Evolutionary conservation across 2,888 invertebrate genomes (phyloP).

Genomic region (Hydraecia micacea): DNA sequence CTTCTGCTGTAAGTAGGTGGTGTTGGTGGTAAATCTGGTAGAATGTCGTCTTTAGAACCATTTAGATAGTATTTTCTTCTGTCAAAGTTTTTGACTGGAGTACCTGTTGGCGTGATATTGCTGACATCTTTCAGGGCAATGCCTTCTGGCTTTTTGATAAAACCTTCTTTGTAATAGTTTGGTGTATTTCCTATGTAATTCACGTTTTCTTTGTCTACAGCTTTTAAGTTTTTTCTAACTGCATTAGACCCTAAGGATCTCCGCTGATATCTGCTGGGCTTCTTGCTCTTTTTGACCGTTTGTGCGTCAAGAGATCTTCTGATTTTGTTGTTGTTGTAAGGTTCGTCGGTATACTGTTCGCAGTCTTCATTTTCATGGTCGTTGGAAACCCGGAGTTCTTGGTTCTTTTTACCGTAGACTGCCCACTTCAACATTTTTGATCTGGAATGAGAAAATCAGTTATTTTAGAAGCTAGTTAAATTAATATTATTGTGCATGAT

Average conservation of each 20-base stretch:
- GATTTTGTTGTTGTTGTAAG: slow-evolving; percentile 74
- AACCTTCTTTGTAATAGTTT: slow-evolving; percentile 91
- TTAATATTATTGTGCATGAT: neutral
- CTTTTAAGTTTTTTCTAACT: slow-evolving; percentile 80
- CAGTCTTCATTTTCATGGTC: slow-evolving; percentile 72
- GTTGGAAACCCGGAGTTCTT: slow-evolving; percentile 75
- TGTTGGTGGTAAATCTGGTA: slow-evolving; percentile 83
- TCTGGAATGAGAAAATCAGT: slow-evolving; percentile 76
- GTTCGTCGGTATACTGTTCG: slow-evolving; percentile 71
- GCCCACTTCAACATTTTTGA: slow-evolving; percentile 92
- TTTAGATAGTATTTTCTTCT: slow-evolving; percentile 78
- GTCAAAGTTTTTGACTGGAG: slow-evolving; percentile 81
- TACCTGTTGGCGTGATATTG: slow-evolving; percentile 90
- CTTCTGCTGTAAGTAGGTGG: slow-evolving; percentile 86
- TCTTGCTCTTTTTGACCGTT: slow-evolving; percentile 85
- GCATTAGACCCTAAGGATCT: slow-evolving; percentile 83
- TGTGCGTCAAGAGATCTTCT: slow-evolving; percentile 85
- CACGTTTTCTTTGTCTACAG: slow-evolving; percentile 86
- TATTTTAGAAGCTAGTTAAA: neutral
- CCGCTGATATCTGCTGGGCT: slow-evolving; percentile 87
- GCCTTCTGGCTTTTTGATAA: slow-evolving; percentile 88
- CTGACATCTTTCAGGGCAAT: slow-evolving; percentile 90
- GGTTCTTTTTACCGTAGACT: slow-evolving; percentile 87
- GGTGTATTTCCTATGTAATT: slow-evolving; percentile 90
- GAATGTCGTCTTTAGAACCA: slow-evolving; percentile 79